A percentile compares a stretch with the other conserved stretches of the same genome.
Conservation (phyloP, 2,113 vertebrate genomes). For the Natator depressus region DNA sequence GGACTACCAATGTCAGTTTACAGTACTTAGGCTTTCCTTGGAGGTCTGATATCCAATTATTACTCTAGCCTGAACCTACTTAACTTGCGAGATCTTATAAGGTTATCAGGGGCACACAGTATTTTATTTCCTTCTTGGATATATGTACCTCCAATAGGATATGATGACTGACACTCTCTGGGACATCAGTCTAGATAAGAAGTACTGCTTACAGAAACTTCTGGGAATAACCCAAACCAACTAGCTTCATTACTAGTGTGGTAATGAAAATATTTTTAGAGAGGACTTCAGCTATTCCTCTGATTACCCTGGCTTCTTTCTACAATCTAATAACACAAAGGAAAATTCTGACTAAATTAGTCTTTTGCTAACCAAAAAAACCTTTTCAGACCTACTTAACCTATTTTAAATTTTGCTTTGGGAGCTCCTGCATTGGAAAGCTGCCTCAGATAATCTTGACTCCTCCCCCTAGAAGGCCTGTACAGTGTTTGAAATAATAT, state of each 20-base stretch:
- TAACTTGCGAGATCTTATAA: background rate
- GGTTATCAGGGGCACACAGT: background rate
- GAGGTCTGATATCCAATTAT: background rate
- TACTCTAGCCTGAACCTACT: background rate
- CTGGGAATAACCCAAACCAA: background rate
- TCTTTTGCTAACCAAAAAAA: background rate
- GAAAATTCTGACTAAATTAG: background rate
- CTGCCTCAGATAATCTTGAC: background rate
- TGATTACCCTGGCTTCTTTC: background rate
- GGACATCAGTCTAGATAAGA: background rate
- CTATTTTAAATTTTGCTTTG: background rate
- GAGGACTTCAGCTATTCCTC: background rate
- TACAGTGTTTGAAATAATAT: conserved; percentile 9
- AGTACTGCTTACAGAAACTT: background rate
- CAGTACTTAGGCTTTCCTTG: background rate
- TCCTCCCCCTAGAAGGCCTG: background rate
- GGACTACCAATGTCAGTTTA: background rate
- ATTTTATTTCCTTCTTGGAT: background rate
- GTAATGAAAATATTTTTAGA: background rate
- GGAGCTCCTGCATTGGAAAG: background rate
- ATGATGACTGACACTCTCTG: background rate
- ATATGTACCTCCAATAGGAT: background rate
- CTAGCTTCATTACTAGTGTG: background rate
- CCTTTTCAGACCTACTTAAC: background rate
- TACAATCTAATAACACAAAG: background rate